Evolutionary conservation across 2,888 invertebrate genomes (phyloP), one percentile per base, ranked within the genome.

Genomic region (Acanthacorydalis orientalis): DNA sequence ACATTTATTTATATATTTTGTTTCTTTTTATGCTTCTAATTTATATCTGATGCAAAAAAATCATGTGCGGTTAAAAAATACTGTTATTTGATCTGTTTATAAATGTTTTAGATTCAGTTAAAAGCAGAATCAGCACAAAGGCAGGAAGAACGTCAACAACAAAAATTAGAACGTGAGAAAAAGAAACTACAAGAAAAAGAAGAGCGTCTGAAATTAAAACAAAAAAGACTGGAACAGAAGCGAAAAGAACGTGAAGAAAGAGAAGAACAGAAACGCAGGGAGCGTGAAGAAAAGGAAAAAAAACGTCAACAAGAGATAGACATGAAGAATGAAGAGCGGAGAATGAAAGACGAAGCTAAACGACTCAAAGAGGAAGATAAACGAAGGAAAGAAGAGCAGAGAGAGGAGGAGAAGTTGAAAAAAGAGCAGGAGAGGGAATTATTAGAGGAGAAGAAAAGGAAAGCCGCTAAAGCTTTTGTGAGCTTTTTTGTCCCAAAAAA

Each of bases 401-500:
- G 75, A 54, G 63, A 62, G 45, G 66, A 68, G 53, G 61, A 70
- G 52, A 63, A 65, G 23, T 67, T 64, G 34, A 77, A 68, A 63
- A 83, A 74, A 54, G 75, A 77, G 54, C 69, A 68, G 46, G 77
- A 78, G 55, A 83, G 74, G 55, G 71, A 78, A 54, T 85, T 83
- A 61, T 77, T 76, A 46, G 81, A 83, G 59, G 72, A 79, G 10
- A 82, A 81, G 54, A 83, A 84, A 58, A 82, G 83, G 54, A 86
- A 87, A 58, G 79, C 79, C 0, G 82, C 83, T 0, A 79, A 80
- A 46, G 82, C 79, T 6, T 90, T 91, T 59, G 80, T 73, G 0
- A 88, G 83, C 57, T 91, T 90, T 62, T 91, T 91, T 63, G 78
- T 83, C 1, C 68, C 76, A 3, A 79, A 76, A 57, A 78, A 69